Evolutionary conservation across 2,113 vertebrate genomes (phyloP), one percentile per base, ranked within the genome.

Genomic region (Phaethornis superciliosus): DNA sequence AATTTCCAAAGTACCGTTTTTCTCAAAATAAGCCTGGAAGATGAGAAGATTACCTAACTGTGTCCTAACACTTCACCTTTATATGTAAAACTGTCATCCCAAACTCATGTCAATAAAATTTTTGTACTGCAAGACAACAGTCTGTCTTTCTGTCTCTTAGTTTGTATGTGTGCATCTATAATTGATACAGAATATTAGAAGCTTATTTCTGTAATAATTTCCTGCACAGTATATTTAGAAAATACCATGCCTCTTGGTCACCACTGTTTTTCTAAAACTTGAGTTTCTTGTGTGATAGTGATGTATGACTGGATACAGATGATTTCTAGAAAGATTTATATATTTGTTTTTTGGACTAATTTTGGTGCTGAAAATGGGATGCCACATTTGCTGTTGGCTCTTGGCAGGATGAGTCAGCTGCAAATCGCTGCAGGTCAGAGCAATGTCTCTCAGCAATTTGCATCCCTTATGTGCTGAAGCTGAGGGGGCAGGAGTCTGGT

Each of bases 51-150:
- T 81, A 33, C 35, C 33, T 49, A 84, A 54, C 81, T 68, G 40
- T 74, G 92, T 79, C 79, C 76, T 56, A 46, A 64, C 0, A 5
- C 69, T 80, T 86, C 77, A 49, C 71, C 90, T 91, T 83, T 93
- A 16, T 83, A 52, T 91, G 85, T 96, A 93, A 81, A 80, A 80
- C 84, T 46, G 49, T 72, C 74, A 78, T 90, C 40, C 82, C 77
- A 91, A 92, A 85, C 62, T 96, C 88, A 86, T 19, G 72, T 93
- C 88, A 97, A 97, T 97, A 97, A 97, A 97, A 69, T 70, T 96
- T 97, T 96, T 96, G 89, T 97, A 96, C 14, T 74, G 62, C 65
- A 33, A 56, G 40, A 40, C 40, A 40, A 75, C 35, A 79, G 74
- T 79, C 44, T 44, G 44, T 94, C 79, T 67, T 75, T 54, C 75